These are phyloP conservation scores for Sminthurinus signatus DNA, from an alignment of 1,140 invertebrate species.

Conservation along the genomic window DNA sequence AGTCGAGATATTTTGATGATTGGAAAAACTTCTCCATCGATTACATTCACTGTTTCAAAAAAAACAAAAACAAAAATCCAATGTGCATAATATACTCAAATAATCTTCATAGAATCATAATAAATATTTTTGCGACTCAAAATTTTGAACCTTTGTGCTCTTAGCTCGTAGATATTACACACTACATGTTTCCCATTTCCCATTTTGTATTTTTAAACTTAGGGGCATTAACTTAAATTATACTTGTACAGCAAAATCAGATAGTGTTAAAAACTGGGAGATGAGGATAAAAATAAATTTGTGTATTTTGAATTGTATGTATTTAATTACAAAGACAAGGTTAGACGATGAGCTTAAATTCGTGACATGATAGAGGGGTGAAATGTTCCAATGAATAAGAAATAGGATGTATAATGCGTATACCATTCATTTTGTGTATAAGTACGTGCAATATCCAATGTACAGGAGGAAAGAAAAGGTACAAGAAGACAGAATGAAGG, in stretches of 20 bases:
- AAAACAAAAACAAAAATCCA: no score
- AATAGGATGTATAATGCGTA: no score
- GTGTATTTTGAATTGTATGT: no score
- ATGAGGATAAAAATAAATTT: no score
- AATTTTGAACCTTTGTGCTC: background rate
- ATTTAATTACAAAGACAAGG: no score
- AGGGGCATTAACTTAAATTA: background rate
- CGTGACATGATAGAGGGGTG: no score
- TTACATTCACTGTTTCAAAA: constrained; percentile 61
- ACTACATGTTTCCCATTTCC: background rate
- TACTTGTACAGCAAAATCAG: no score
- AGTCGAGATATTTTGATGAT: constrained; percentile 72
- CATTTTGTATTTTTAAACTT: background rate
- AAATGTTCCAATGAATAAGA: no score
- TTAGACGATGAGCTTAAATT: no score
- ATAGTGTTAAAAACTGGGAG: no score
- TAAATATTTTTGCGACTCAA: background rate
- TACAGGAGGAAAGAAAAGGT: background rate
- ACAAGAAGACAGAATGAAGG: constrained; percentile 1
- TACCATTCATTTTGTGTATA: no score
- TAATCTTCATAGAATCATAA: background rate
- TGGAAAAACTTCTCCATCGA: constrained; percentile 68
- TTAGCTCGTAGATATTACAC: background rate
- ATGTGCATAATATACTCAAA: background rate
- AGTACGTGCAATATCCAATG: no score